These are phyloP conservation scores for Sebastes ruberrimus DNA, from an alignment of 2,797 vertebrate species.

Conservation along the genomic window DNA sequence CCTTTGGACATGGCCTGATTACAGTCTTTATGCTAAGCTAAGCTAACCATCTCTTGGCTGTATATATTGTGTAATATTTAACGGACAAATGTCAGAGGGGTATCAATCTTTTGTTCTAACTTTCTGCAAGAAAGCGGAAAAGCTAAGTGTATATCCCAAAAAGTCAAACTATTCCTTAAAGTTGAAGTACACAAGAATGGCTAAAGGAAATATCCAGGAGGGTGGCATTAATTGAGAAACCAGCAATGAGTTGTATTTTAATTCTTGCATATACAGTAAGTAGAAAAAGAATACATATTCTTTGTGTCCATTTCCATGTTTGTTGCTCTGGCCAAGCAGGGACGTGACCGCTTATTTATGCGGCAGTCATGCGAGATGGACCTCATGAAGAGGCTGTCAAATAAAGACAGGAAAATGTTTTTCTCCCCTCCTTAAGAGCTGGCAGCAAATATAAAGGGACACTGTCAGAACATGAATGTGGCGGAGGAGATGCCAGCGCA, in stretches of 20 bases:
- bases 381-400: conserved; percentile 78
- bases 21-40: not conserved
- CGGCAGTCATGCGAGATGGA: conserved; percentile 66
- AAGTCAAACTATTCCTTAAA: not conserved
- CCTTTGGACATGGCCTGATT: not conserved
- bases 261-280: not conserved
- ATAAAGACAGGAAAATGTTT: conserved; percentile 80
- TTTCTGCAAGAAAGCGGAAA: not conserved
- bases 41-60: not conserved
- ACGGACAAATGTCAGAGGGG: not conserved
- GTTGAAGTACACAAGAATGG: not conserved
- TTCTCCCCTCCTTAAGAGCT: conserved; percentile 76
- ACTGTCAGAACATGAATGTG: conserved; percentile 80
- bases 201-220: not conserved
- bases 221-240: not conserved
- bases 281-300: not conserved
- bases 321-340: conserved; percentile 23
- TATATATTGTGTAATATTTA: not conserved
- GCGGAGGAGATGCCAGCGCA: conserved; percentile 73
- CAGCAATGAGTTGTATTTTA: not conserved
- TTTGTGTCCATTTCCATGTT: conserved; percentile 16
- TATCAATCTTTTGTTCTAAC: not conserved
- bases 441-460: conserved; percentile 81
- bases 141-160: not conserved
- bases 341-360: conserved; percentile 65